Conservation (phyloP, 2,888 invertebrate species). For the Exocentrus adspersus region DNA sequence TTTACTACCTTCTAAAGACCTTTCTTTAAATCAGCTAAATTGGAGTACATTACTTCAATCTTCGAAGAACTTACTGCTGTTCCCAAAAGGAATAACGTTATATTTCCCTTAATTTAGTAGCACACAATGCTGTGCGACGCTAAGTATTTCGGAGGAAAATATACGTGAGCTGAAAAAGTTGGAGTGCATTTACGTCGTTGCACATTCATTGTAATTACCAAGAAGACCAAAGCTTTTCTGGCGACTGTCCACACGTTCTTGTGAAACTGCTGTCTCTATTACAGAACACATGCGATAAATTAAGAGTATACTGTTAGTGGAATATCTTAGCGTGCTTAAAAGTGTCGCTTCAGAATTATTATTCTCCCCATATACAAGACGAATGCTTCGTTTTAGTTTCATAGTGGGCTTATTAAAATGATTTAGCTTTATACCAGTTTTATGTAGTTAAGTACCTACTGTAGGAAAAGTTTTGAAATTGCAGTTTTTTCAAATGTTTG, state of each 20-base stretch:
- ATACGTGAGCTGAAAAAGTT: conserved; percentile 43
- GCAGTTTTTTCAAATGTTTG: no score
- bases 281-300: conserved; percentile 60
- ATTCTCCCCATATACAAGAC: conserved; percentile 24
- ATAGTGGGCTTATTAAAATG: conserved; percentile 8
- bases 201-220: conserved; percentile 59
- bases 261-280: conserved; percentile 59
- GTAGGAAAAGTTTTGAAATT: background rate
- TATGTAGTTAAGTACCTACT: background rate
- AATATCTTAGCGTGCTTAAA: conserved; percentile 57
- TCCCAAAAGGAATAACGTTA: conserved; percentile 12
- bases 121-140: conserved; percentile 38
- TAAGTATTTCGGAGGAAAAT: conserved; percentile 44
- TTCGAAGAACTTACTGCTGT: background rate
- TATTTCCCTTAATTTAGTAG: conserved; percentile 32
- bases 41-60: no score
- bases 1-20: no score
- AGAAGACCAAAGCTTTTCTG: conserved; percentile 58
- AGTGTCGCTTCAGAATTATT: conserved; percentile 30
- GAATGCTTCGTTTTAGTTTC: conserved; percentile 24
- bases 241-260: conserved; percentile 62
- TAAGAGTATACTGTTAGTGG: conserved; percentile 52
- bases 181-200: conserved; percentile 50
- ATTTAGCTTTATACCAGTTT: conserved; percentile 10
- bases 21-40: no score